Evolutionary conservation across 2,888 invertebrate species (phyloP).

Genomic region (Cheilosia scutellata): DNA sequence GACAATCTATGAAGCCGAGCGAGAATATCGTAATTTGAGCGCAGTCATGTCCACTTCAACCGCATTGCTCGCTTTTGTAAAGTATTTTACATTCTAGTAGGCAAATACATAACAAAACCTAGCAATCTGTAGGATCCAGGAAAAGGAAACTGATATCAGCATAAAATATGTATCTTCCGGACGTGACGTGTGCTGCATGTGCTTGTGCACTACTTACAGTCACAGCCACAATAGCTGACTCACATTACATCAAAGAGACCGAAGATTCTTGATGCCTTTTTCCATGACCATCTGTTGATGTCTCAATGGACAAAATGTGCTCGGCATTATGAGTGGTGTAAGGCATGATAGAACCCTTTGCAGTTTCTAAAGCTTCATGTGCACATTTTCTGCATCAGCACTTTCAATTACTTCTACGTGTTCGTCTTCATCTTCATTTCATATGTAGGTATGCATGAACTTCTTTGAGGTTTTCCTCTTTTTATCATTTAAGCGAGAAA

Average conservation of each 20-base stretch:
- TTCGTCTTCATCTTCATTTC: neutral
- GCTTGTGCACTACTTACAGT: constrained; percentile 17
- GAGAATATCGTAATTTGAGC: too few relatives aligned
- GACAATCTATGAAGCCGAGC: too few relatives aligned
- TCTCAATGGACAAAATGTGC: constrained; percentile 48
- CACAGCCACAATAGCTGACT: neutral
- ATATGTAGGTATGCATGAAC: neutral
- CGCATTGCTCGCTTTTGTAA: neutral
- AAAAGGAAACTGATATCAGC: constrained; percentile 20
- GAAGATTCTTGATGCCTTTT: constrained; percentile 2
- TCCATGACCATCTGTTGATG: constrained; percentile 42
- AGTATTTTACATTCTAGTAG: constrained; percentile 8
- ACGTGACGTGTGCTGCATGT: constrained; percentile 37
- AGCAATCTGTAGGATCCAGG: constrained; percentile 20
- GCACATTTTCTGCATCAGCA: constrained; percentile 47
- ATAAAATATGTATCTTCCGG: constrained; percentile 31
- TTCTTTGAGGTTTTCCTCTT: constrained; percentile 1
- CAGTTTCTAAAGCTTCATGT: constrained; percentile 22
- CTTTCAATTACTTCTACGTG: constrained; percentile 41
- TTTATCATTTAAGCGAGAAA: neutral
- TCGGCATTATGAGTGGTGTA: constrained; percentile 30
- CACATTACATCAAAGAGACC: constrained; percentile 16
- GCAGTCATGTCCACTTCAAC: too few relatives aligned
- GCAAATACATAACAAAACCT: constrained; percentile 8
- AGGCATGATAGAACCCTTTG: constrained; percentile 12